Percentiles rank a stretch among this genome's conserved stretches.
phyloP scores from a whole-genome alignment of 2,888 invertebrate genomes.

The Dolomedes plantarius region DNA sequence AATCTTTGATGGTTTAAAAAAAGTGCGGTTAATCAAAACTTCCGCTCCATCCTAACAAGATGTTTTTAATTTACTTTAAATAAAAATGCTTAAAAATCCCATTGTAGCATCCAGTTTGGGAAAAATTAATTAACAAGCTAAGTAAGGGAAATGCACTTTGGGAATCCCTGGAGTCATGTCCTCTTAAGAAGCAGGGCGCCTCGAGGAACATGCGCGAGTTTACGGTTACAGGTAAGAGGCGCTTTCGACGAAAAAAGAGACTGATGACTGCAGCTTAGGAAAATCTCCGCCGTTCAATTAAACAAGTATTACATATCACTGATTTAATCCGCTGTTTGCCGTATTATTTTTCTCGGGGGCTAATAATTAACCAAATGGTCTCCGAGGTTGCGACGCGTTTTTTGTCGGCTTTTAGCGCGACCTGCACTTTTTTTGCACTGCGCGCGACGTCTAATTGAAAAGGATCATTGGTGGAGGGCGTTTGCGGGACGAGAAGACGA shows the following conservation, averaged over 20 bases:
- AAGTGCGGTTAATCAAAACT: slow-evolving; percentile 43
- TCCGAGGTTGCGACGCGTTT: background rate
- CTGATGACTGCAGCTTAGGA: background rate
- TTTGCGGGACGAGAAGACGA: too few relatives aligned
- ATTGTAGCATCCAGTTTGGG: slow-evolving; percentile 35
- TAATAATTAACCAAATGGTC: slow-evolving; percentile 55
- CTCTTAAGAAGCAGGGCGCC: background rate
- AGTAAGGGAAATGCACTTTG: slow-evolving; percentile 61
- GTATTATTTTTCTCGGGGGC: slow-evolving; percentile 16
- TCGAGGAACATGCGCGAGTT: slow-evolving; percentile 21
- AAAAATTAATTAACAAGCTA: slow-evolving; percentile 67
- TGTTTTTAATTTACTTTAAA: slow-evolving; percentile 62
- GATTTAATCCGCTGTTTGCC: slow-evolving; percentile 10
- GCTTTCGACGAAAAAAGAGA: too few relatives aligned
- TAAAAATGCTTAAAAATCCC: slow-evolving; percentile 57
- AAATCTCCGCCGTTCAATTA: slow-evolving; percentile 33
- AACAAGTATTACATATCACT: slow-evolving; percentile 68
- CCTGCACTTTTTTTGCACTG: too few relatives aligned
- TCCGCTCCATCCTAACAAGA: slow-evolving; percentile 23
- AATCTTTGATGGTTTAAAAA: slow-evolving; percentile 4
- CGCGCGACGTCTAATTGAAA: too few relatives aligned
- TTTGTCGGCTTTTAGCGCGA: background rate
- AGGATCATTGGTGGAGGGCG: too few relatives aligned
- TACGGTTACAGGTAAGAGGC: slow-evolving; percentile 43
- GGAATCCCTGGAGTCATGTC: background rate